These are phyloP conservation scores for Nomia melanderi DNA, from an alignment of 1,140 invertebrate genomes.

Conservation along the genomic window DNA sequence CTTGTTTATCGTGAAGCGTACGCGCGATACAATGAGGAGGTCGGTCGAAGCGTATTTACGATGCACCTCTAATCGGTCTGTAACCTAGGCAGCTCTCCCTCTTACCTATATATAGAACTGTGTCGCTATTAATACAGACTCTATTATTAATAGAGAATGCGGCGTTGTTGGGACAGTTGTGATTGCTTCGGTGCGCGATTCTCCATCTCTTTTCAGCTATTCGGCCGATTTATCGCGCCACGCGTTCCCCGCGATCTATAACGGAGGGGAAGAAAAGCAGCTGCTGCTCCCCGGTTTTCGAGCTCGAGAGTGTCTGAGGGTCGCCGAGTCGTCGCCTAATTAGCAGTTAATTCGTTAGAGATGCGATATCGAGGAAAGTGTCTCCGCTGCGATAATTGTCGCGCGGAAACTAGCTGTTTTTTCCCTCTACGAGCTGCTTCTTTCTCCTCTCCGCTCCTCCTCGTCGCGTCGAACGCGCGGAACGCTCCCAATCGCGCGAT, in stretches of 20 bases:
- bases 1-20: too few species aligned
- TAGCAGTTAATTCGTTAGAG: slow-evolving; percentile 63
- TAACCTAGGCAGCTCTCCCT: neutral
- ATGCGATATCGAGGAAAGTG: neutral
- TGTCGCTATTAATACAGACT: slow-evolving; percentile 30
- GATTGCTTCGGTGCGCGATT: slow-evolving; percentile 10
- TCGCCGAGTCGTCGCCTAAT: slow-evolving; percentile 60
- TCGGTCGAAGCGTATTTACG: slow-evolving; percentile 19
- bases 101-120: slow-evolving; percentile 21
- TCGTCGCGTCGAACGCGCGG: too few species aligned
- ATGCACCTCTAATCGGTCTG: slow-evolving; percentile 18
- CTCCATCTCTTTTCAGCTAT: neutral
- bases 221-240: neutral
- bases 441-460: too few species aligned
- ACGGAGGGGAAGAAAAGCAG: too few species aligned
- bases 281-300: slow-evolving; percentile 36
- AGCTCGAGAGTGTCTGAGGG: slow-evolving; percentile 64
- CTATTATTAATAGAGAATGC: slow-evolving; percentile 34
- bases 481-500: too few species aligned
- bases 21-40: slow-evolving; percentile 6
- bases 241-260: too few species aligned
- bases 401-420: too few species aligned
- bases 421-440: too few species aligned
- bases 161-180: slow-evolving; percentile 30
- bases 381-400: neutral